Conservation (phyloP, 2,888 invertebrate species). For the Synergus itoensis region DNA sequence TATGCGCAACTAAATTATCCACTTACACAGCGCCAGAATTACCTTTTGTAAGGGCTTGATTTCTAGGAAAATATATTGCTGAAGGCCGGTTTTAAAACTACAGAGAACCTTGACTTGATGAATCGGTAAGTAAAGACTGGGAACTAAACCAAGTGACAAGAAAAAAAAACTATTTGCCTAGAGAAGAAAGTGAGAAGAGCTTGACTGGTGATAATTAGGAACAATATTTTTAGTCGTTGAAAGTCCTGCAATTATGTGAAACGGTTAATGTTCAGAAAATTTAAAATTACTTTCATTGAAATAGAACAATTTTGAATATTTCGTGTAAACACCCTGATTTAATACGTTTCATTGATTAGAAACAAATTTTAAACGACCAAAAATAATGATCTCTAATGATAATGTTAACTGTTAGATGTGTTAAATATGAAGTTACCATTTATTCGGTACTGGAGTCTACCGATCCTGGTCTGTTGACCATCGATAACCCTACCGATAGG, state of each 20-base stretch:
- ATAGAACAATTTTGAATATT: too few species aligned
- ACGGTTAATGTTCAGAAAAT: too few species aligned
- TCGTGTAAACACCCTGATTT: too few species aligned
- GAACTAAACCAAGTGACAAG: background rate
- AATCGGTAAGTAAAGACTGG: background rate
- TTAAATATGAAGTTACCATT: constrained; percentile 78
- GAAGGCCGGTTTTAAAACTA: background rate
- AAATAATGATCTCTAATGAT: background rate
- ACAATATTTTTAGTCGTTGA: background rate
- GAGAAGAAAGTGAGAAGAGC: background rate
- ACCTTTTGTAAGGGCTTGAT: background rate
- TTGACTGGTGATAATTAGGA: background rate
- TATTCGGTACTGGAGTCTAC: constrained; percentile 78
- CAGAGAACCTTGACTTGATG: background rate
- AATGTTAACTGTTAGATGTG: constrained; percentile 2
- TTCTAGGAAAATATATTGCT: background rate
- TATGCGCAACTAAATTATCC: background rate
- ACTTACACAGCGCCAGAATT: background rate
- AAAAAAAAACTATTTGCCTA: background rate
- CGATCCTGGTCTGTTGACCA: constrained; percentile 77
- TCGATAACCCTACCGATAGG: constrained; percentile 81
- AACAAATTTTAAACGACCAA: background rate
- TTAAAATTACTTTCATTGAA: too few species aligned
- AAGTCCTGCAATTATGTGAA: background rate
- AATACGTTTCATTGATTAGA: too few species aligned